Conservation (phyloP, 2,888 invertebrate genomes). For the Suillia variegata region DNA sequence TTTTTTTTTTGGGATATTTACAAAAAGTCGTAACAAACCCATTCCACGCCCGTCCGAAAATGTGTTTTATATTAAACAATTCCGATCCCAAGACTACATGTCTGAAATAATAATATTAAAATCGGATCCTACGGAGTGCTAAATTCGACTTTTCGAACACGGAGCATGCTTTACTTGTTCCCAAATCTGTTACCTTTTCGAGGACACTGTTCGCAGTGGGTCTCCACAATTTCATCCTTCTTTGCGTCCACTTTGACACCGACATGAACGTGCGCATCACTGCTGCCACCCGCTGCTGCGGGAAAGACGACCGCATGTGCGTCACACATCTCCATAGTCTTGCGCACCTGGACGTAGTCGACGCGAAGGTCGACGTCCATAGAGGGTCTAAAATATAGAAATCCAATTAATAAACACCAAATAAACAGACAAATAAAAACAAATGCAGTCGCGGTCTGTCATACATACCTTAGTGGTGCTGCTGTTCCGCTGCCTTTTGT, state of each 20-base stretch:
- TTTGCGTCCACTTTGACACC: slow-evolving; percentile 43
- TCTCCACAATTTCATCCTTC: slow-evolving; percentile 39
- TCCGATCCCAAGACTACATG: too few relatives aligned
- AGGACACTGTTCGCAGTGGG: slow-evolving; percentile 46
- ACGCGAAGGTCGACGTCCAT: slow-evolving; percentile 46
- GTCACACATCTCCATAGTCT: slow-evolving; percentile 42
- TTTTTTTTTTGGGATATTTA: not conserved
- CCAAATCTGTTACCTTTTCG: slow-evolving; percentile 31
- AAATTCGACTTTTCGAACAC: too few relatives aligned
- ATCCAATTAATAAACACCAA: too few relatives aligned
- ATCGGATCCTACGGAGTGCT: too few relatives aligned
- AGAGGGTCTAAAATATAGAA: too few relatives aligned
- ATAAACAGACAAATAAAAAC: too few relatives aligned
- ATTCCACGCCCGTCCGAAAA: too few relatives aligned
- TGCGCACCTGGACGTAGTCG: slow-evolving; percentile 55
- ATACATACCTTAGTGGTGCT: too few relatives aligned
- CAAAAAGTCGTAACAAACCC: not conserved
- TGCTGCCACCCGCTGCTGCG: slow-evolving; percentile 38
- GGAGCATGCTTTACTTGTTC: too few relatives aligned
- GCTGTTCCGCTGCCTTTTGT: slow-evolving; percentile 22
- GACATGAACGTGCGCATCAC: slow-evolving; percentile 46
- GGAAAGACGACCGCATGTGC: slow-evolving; percentile 51
- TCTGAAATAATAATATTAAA: too few relatives aligned
- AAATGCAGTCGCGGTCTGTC: too few relatives aligned
- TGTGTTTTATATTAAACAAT: too few relatives aligned